A percentile compares a stretch with the other conserved stretches of the same genome.
phyloP scores from a whole-genome alignment of 2,113 vertebrate genomes.

The Megaceryle torquata region DNA sequence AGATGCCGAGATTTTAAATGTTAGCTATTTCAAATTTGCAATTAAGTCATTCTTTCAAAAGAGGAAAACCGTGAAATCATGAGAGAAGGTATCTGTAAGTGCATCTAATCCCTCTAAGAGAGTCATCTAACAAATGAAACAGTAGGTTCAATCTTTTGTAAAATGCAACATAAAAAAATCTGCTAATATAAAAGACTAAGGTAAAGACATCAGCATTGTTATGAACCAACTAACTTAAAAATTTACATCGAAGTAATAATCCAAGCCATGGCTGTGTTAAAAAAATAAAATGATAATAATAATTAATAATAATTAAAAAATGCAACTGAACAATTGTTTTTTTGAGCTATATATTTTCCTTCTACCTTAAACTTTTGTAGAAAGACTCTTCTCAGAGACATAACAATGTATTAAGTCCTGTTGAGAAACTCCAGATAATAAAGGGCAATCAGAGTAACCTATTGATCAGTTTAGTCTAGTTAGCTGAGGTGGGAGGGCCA shows the following conservation, averaged over 20 bases:
- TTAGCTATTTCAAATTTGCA: neutral
- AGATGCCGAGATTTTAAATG: neutral
- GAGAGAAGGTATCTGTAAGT: neutral
- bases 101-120: neutral
- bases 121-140: neutral
- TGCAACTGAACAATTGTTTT: accelerated
- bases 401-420: neutral
- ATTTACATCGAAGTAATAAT: neutral
- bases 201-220: neutral
- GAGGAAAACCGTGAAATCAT: neutral
- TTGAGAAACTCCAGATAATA: neutral
- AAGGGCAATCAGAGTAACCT: neutral
- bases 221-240: neutral
- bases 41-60: neutral
- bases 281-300: neutral
- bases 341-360: neutral
- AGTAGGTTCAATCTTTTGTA: neutral
- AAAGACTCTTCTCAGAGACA: neutral
- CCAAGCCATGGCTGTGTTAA: neutral
- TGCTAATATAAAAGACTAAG: neutral
- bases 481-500: neutral
- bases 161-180: neutral
- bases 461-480: neutral
- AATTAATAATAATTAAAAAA: too few species aligned
- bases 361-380: neutral